A percentile compares a stretch with the other conserved stretches of the same genome.
phyloP scores from a whole-genome alignment of 2,113 vertebrate genomes.

The Pluvialis apricaria region DNA sequence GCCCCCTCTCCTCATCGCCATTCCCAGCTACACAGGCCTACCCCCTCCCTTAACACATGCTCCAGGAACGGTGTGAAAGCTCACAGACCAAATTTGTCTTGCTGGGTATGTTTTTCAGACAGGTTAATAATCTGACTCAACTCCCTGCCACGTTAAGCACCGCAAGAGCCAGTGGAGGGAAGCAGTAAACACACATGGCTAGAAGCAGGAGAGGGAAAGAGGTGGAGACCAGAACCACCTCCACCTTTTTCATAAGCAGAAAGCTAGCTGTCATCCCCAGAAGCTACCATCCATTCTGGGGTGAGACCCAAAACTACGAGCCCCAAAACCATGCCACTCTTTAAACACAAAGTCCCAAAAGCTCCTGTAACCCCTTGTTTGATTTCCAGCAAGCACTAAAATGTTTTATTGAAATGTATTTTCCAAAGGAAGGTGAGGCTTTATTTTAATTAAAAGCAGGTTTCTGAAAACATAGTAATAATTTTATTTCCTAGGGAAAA shows the following conservation, averaged over 20 bases:
- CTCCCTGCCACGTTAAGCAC: neutral
- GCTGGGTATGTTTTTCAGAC: neutral
- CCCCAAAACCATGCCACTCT: neutral
- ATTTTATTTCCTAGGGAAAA: neutral
- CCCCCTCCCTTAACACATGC: neutral
- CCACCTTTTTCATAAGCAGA: neutral
- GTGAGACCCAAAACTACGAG: neutral
- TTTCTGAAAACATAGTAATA: neutral
- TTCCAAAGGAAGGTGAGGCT: neutral
- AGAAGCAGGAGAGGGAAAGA: neutral
- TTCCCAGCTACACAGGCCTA: neutral
- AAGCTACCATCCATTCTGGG: neutral
- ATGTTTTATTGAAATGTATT: neutral
- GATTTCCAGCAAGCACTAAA: neutral
- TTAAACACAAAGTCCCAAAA: neutral
- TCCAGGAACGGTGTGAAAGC: neutral
- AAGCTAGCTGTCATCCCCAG: neutral
- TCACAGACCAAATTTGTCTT: neutral
- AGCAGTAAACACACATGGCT: neutral
- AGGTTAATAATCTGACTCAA: neutral
- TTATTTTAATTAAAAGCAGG: neutral
- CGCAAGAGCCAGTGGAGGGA: accelerated
- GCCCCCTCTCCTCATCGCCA: accelerated
- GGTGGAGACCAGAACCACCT: neutral
- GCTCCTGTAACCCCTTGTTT: neutral